Conservation (phyloP, 2,113 vertebrate species). For the Thermophis baileyi region DNA sequence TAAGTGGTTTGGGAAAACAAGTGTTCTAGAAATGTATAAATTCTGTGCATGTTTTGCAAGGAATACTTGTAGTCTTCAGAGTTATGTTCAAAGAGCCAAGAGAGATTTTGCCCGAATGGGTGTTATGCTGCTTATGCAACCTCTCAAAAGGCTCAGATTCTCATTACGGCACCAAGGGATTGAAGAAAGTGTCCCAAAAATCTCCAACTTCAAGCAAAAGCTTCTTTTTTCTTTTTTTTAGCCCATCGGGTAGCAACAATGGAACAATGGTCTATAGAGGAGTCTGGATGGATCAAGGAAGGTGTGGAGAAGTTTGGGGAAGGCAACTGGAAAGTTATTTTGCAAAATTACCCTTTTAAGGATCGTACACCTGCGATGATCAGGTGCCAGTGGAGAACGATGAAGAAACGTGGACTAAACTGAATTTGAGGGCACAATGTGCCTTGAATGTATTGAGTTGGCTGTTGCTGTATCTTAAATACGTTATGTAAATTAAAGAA, state of each 20-base stretch:
- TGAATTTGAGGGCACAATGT: slow-evolving; percentile 13
- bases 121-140: not conserved
- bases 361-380: slow-evolving; percentile 83
- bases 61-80: rapidly evolving
- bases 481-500: not conserved
- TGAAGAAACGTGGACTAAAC: slow-evolving; percentile 79
- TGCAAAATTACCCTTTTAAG: slow-evolving; percentile 71
- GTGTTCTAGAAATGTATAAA: not conserved
- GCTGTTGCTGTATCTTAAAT: not conserved
- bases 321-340: slow-evolving; percentile 84
- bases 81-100: no score
- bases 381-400: slow-evolving; percentile 93
- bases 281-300: slow-evolving; percentile 77
- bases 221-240: not conserved
- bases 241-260: no score
- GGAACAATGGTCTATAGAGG: no score
- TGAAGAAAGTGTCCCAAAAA: not conserved
- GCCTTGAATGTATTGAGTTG: not conserved
- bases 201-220: not conserved
- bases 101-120: no score
- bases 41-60: not conserved
- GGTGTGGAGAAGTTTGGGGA: slow-evolving; percentile 84
- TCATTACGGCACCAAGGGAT: not conserved
- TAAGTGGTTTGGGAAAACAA: no score
- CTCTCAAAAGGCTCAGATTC: no score